Evolutionary conservation across 2,888 invertebrate species (phyloP), one percentile per base, ranked within the genome.

Genomic region (Drosophila ezoana): DNA sequence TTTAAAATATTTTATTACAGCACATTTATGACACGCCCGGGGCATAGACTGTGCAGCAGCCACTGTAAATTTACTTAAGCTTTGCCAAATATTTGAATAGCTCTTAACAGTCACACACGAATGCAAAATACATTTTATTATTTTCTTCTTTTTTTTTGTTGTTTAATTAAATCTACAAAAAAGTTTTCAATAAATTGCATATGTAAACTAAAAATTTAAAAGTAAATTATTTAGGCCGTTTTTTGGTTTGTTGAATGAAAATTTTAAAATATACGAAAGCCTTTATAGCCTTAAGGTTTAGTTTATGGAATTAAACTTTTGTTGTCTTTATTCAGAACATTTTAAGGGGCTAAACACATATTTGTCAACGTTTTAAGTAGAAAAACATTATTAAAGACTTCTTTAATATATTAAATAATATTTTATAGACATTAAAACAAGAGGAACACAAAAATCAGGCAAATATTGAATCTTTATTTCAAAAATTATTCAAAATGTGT

Each of bases 31-130:
- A 53, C 58, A 60, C 76, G 71, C 79, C 52, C 45, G 60, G 28
- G 68, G 70, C 49, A 14, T 23, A 53, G 38, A 37, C 61, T 44
- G 10, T 63, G 37, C 56, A 45, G 16, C 48, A 68, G 58, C 37
- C 63, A 78, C 38, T 48, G 65, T 58, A 61, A 48, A 75, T 74
- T 70, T 70, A 56, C 60, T 66, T 66, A 49, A 70, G 76, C 70
- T 33, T 0, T 33, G 53, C 10, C 52, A 66, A 66, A 79, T 66
- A 76, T 75, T 76, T 53, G 58, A 44, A 66, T 51, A 57, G 48
- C 52, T 16, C 63, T 76, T 56, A 40, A 59, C 62, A 68, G 13
- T 28, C 13, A 37, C 9, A 35, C 51, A 41, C 57, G 62, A 62
- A 51, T 45, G 35, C 41, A n/a, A 18, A 56, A 60, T 28, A 20